phyloP scores from a whole-genome alignment of 2,797 vertebrate species.

The Xiphophorus birchmanni region DNA sequence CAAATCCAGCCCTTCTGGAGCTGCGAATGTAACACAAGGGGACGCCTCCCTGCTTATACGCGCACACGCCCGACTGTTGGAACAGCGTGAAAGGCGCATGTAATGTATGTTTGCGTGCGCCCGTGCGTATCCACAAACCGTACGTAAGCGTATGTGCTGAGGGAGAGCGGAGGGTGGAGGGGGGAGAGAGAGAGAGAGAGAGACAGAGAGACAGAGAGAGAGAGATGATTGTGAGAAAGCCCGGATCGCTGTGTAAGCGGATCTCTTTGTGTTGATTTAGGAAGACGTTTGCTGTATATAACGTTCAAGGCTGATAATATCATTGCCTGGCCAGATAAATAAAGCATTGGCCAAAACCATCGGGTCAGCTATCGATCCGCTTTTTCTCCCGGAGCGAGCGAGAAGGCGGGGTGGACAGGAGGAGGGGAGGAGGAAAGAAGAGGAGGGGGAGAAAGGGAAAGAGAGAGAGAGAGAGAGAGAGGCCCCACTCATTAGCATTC shows the following conservation, averaged over 20 bases:
- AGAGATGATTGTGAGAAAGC: slow-evolving; percentile 75
- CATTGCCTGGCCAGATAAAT: slow-evolving; percentile 86
- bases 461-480: slow-evolving; percentile 63
- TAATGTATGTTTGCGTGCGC: slow-evolving; percentile 38
- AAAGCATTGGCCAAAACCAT: slow-evolving; percentile 85
- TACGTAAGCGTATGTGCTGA: slow-evolving; percentile 59
- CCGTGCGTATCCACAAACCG: slow-evolving; percentile 61
- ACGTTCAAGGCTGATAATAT: slow-evolving; percentile 91
- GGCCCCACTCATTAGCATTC: slow-evolving; percentile 91
- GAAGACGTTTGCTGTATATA: slow-evolving; percentile 89
- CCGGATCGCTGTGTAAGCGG: slow-evolving; percentile 83
- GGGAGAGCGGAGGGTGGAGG: not conserved
- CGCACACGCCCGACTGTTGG: slow-evolving; percentile 10
- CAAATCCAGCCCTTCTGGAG: slow-evolving; percentile 79
- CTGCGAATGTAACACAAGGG: slow-evolving; percentile 73
- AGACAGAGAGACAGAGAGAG: slow-evolving; percentile 50
- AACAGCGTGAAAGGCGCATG: not conserved
- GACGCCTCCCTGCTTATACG: slow-evolving; percentile 47
- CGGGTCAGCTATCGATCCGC: slow-evolving; percentile 86
- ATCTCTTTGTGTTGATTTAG: slow-evolving; percentile 92
- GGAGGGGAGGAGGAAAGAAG: slow-evolving; percentile 11
- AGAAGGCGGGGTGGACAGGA: slow-evolving; percentile 51
- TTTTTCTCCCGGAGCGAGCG: slow-evolving; percentile 77
- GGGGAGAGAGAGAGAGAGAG: slow-evolving; percentile 40
- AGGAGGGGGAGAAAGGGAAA: slow-evolving; percentile 36